Conservation (phyloP, 2,113 vertebrate genomes). For the Sclerurus mexicanus region DNA sequence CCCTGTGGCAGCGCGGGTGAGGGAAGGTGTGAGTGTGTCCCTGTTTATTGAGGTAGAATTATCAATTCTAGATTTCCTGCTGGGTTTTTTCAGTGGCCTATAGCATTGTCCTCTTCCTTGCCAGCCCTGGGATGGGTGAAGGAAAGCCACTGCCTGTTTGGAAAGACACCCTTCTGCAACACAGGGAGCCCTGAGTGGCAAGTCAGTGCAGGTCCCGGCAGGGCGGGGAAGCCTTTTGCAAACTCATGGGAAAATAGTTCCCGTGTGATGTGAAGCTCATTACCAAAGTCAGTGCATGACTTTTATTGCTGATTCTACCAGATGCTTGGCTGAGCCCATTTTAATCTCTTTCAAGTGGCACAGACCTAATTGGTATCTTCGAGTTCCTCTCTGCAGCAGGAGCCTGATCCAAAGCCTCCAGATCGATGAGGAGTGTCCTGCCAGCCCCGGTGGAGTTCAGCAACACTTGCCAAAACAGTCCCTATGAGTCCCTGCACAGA, state of each 20-base stretch:
- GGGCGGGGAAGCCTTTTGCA: slow-evolving; percentile 67
- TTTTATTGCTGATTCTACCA: slow-evolving; percentile 70
- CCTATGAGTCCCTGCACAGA: neutral
- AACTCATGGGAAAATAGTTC: slow-evolving; percentile 69
- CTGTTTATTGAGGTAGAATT: neutral
- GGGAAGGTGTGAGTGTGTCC: neutral
- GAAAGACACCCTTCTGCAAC: slow-evolving; percentile 53
- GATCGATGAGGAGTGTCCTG: neutral
- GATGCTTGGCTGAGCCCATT: slow-evolving; percentile 62
- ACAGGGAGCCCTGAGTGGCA: slow-evolving; percentile 42
- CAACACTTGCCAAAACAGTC: neutral
- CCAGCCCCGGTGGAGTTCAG: neutral
- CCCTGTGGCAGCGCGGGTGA: neutral
- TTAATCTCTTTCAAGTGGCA: slow-evolving; percentile 70
- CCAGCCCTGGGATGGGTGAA: neutral
- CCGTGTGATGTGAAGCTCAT: slow-evolving; percentile 68
- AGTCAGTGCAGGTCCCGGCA: slow-evolving; percentile 50
- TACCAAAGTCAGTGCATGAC: slow-evolving; percentile 53
- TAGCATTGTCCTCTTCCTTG: neutral
- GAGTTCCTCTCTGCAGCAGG: slow-evolving; percentile 15
- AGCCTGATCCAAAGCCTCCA: neutral
- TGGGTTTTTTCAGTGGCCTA: neutral
- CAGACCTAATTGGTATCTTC: slow-evolving; percentile 45
- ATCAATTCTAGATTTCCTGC: neutral
- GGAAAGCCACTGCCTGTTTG: neutral